These are phyloP conservation scores for Palythoa grandis DNA, from an alignment of 92 coral and sea anemone genomes.

Conservation along the genomic window DNA sequence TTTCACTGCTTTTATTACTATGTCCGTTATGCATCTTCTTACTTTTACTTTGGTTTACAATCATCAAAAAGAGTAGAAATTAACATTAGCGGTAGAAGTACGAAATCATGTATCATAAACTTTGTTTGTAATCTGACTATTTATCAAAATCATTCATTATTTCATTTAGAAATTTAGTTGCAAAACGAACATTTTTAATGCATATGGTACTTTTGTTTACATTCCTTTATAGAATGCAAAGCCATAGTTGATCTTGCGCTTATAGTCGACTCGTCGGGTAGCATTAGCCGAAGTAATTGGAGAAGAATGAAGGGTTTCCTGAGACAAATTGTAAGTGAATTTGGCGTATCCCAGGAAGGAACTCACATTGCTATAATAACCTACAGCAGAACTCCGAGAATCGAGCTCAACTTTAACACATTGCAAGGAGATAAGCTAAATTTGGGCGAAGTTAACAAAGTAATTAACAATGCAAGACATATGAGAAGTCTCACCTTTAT, in stretches of 20 bases:
- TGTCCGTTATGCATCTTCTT: too few species aligned
- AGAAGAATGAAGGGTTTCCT: constrained; percentile 41
- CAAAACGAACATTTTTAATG: background rate
- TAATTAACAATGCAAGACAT: constrained; percentile 32
- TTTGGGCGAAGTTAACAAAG: constrained; percentile 1
- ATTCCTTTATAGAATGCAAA: constrained; percentile 40
- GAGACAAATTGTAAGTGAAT: constrained; percentile 11
- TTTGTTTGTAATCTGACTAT: too few species aligned
- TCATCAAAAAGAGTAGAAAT: too few species aligned
- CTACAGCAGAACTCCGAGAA: constrained; percentile 46
- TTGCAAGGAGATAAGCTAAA: constrained; percentile 29
- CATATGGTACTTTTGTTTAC: too few species aligned
- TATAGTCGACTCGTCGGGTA: constrained; percentile 70
- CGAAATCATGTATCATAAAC: too few species aligned
- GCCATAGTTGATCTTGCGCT: constrained; percentile 54
- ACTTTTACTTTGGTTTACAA: too few species aligned
- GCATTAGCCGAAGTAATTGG: constrained; percentile 62
- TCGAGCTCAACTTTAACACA: constrained; percentile 62
- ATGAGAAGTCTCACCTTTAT: constrained; percentile 61
- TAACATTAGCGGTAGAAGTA: too few species aligned
- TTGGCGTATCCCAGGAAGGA: constrained; percentile 36
- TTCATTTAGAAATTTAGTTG: too few species aligned
- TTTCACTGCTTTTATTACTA: too few species aligned
- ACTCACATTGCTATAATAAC: constrained; percentile 58
- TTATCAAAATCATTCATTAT: too few species aligned